Conservation (phyloP, 2,113 vertebrate species). For the Ancistrus triradiatus region DNA sequence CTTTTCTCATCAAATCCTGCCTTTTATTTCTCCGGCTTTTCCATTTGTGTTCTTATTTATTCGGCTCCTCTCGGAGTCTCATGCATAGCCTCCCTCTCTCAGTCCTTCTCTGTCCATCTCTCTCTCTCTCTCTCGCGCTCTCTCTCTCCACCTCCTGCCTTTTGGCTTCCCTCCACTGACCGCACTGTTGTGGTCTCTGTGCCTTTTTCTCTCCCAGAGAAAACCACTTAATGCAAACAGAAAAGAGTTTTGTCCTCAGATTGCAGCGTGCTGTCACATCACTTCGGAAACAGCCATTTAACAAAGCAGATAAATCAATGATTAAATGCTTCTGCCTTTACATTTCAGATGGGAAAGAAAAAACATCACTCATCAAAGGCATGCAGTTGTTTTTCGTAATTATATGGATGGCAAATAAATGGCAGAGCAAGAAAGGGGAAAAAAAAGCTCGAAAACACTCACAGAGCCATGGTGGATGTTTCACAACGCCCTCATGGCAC, state of each 20-base stretch:
- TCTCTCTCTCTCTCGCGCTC: neutral
- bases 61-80: neutral
- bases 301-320: slow-evolving; percentile 44
- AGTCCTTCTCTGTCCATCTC: too few species aligned
- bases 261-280: slow-evolving; percentile 44
- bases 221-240: slow-evolving; percentile 57
- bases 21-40: neutral
- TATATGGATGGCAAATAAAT: slow-evolving; percentile 48
- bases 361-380: slow-evolving; percentile 37
- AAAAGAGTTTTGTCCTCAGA: slow-evolving; percentile 47
- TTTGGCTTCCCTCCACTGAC: slow-evolving; percentile 46
- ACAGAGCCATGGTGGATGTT: slow-evolving; percentile 42
- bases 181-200: slow-evolving; percentile 47
- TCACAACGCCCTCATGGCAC: slow-evolving; percentile 45
- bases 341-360: slow-evolving; percentile 25
- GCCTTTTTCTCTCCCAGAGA: slow-evolving; percentile 49
- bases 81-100: neutral
- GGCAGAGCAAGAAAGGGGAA: slow-evolving; percentile 37
- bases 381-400: slow-evolving; percentile 49
- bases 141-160: slow-evolving; percentile 12
- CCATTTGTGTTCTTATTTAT: neutral
- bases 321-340: slow-evolving; percentile 38
- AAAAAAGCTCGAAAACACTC: slow-evolving; percentile 13
- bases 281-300: slow-evolving; percentile 40
- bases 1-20: neutral